phyloP scores from a whole-genome alignment of 2,888 invertebrate genomes.

The Atherix ibis region DNA sequence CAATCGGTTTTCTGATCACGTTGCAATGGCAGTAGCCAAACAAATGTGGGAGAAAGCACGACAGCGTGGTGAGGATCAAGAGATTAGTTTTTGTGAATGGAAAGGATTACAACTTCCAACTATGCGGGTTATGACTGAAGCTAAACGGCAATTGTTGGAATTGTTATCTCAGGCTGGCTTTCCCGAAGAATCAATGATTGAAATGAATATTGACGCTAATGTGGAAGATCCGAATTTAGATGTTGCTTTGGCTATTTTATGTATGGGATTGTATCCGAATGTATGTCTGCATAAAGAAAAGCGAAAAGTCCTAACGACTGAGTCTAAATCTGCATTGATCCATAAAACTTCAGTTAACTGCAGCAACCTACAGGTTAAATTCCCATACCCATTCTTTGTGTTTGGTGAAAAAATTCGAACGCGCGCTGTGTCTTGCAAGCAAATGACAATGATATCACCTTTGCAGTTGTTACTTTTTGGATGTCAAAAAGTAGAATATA shows the following conservation, averaged over 20 bases:
- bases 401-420: constrained; percentile 98
- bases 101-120: constrained; percentile 82
- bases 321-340: constrained; percentile 85
- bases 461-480: constrained; percentile 86
- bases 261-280: constrained; percentile 91
- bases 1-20: constrained; percentile 79
- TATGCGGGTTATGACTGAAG: constrained; percentile 80
- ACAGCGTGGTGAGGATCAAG: constrained; percentile 55
- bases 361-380: constrained; percentile 62
- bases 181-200: constrained; percentile 70
- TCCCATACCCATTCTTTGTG: constrained; percentile 90
- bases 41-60: constrained; percentile 64
- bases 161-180: constrained; percentile 64
- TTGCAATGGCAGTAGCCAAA: constrained; percentile 85
- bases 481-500: constrained; percentile 46
- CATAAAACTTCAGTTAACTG: constrained; percentile 96
- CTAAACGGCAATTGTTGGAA: constrained; percentile 58
- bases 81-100: constrained; percentile 75
- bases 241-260: constrained; percentile 66
- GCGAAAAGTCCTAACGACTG: constrained; percentile 86
- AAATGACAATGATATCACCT: constrained; percentile 91
- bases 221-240: constrained; percentile 69
- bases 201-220: constrained; percentile 56
- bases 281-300: constrained; percentile 93
- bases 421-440: constrained; percentile 88